A percentile compares a stretch with the other conserved stretches of the same genome.
Conservation (phyloP, 37 sponge, comb jelly and placozoan species). For the Lycopodina hypogea region DNA sequence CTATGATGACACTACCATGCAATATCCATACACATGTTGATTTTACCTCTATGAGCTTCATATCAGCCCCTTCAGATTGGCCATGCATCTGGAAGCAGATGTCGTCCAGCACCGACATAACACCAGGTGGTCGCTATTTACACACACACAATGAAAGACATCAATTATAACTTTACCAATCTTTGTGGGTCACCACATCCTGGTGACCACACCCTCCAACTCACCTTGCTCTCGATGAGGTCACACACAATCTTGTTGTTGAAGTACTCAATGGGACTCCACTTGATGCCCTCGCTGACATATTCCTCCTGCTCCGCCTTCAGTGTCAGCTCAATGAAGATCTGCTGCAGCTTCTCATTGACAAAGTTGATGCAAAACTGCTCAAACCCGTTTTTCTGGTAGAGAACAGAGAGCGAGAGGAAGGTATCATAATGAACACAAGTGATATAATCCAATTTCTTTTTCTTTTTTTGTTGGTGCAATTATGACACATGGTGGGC, state of each 20-base stretch:
- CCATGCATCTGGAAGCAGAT: conserved; percentile 97
- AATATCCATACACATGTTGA: no score
- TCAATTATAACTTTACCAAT: background rate
- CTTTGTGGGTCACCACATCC: background rate
- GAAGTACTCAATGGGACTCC: conserved; percentile 97
- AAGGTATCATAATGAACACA: background rate
- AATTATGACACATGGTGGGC: no score
- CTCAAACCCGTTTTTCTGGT: conserved; percentile 97
- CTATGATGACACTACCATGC: no score
- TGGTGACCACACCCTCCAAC: background rate
- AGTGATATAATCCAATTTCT: no score
- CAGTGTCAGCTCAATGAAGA: conserved; percentile 95
- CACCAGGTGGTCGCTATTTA: conserved; percentile 89
- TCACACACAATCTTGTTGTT: conserved; percentile 98
- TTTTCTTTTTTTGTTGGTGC: no score
- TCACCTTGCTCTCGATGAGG: conserved; percentile 93
- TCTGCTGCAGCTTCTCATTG: conserved; percentile 99
- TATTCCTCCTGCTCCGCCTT: conserved; percentile 99
- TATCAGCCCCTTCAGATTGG: conserved; percentile 94
- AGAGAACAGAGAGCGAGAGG: background rate
- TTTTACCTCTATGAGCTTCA: conserved; percentile 75
- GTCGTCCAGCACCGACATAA: conserved; percentile 92
- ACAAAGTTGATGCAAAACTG: conserved; percentile 99
- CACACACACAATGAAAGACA: background rate
- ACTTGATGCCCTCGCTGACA: conserved; percentile 93